Evolutionary conservation across 1,140 invertebrate species (phyloP), one percentile per base, ranked within the genome.

Genomic region (Conopomorpha cramerella): DNA sequence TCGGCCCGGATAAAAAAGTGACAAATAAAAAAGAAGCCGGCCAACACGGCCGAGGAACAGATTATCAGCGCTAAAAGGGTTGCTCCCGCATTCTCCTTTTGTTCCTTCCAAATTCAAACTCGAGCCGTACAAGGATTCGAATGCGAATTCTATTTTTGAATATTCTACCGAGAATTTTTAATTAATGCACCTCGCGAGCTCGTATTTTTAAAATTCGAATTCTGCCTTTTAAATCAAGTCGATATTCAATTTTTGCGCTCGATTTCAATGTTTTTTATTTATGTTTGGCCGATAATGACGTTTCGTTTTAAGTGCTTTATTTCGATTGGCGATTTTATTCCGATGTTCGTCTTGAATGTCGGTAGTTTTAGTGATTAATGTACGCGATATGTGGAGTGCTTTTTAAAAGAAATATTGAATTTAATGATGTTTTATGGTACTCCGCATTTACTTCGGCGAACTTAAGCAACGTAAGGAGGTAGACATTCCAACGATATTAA

Each of bases 121-220:
- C 46, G 55, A 57, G 58, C 66, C 65, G 70, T 71, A 70, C 70
- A 74, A 72, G 66, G 67, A 71, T 68, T 66, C 68, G 64, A 74
- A 74, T 71, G 70, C 70, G 62, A 70, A 74, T 74, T 74, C 70
- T 74, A 74, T 74, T 74, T 74, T 72, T 70, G 70, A 74, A 74
- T 74, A 74, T 74, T 74, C 67, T 72, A 74, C 70, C 67, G 70
- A 72, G 70, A 74, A 74, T 74, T 74, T 72, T 74, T 74, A 74
- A 74, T 74, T 74, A 72, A 74, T 71, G 70, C 70, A 55, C 65
- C 54, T 68, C 63, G 57, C 65, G 63, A 53, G 62, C 64, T 60
- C 59, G 64, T 71, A 73, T 73, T 68, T 70, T 71, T 65, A 67
- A 71, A 73, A 62, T 62, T 66, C 61, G 61, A 66, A 68, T 70